Conservation (phyloP, 35 echinoderm and acorn worm genomes). For the Hemicentrotus pulcherrimus region DNA sequence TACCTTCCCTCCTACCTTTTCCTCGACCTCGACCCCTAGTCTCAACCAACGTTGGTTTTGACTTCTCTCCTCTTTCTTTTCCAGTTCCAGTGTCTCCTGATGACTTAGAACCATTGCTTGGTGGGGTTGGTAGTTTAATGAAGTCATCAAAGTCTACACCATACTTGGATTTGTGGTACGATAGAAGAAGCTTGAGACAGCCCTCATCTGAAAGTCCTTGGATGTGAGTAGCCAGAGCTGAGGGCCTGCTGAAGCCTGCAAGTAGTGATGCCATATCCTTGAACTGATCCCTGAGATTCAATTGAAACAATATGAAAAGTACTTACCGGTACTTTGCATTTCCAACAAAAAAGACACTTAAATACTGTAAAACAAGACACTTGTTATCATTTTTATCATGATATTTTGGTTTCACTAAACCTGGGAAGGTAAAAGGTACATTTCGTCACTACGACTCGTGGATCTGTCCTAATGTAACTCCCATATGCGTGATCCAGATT, state of each 20-base stretch:
- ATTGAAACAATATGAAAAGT: neutral
- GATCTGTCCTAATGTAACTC: too few relatives aligned
- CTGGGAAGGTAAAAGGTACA: too few relatives aligned
- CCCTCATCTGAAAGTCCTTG: slow-evolving; percentile 29
- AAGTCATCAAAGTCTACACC: slow-evolving; percentile 39
- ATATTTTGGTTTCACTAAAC: too few relatives aligned
- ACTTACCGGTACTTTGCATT: neutral
- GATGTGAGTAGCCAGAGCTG: slow-evolving; percentile 58
- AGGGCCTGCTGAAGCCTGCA: neutral
- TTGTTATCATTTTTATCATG: too few relatives aligned
- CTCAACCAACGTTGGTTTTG: neutral
- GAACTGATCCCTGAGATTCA: slow-evolving; percentile 63
- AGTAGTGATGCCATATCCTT: slow-evolving; percentile 59
- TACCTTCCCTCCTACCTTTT: neutral
- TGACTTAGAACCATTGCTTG: neutral
- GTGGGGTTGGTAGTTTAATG: neutral
- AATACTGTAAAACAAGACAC: neutral
- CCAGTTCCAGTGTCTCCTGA: neutral
- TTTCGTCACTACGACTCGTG: too few relatives aligned
- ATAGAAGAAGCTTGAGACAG: slow-evolving; percentile 36
- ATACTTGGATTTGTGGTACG: slow-evolving; percentile 59
- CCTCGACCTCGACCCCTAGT: neutral
- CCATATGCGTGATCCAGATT: too few relatives aligned
- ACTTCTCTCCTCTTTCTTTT: neutral
- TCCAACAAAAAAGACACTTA: neutral